Evolutionary conservation across 2,797 vertebrate species (phyloP).

Genomic region (Urosaurus nigricauda): DNA sequence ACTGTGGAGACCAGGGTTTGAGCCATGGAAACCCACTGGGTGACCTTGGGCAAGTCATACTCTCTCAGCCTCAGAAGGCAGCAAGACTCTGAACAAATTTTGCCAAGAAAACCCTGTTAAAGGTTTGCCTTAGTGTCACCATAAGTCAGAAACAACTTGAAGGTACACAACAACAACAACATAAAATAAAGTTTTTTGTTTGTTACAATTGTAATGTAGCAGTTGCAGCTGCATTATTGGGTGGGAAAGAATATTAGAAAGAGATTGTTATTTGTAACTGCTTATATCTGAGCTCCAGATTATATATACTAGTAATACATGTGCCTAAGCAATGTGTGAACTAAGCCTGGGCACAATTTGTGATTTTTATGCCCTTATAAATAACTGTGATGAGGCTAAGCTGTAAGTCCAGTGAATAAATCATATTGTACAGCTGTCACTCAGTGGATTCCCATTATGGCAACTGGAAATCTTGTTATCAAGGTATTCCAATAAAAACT

Average conservation of each 20-base stretch:
- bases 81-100: too few relatives aligned
- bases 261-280: neutral
- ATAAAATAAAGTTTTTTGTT: too few relatives aligned
- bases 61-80: too few relatives aligned
- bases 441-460: conserved; percentile 66
- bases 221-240: neutral
- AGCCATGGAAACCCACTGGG: too few relatives aligned
- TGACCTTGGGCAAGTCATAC: too few relatives aligned
- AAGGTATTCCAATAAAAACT: conserved; percentile 60
- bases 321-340: neutral
- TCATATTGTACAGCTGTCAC: conserved; percentile 16
- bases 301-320: neutral
- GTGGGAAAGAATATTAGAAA: neutral
- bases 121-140: too few relatives aligned
- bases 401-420: neutral
- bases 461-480: conserved; percentile 55
- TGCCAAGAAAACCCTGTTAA: too few relatives aligned
- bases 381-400: neutral
- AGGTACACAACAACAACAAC: too few relatives aligned
- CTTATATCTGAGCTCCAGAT: neutral
- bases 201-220: neutral
- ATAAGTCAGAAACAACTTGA: too few relatives aligned
- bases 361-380: neutral
- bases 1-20: too few relatives aligned
- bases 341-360: neutral